Evolutionary conservation across 2,113 vertebrate species (phyloP).

Genomic region (Bos javanicus): DNA sequence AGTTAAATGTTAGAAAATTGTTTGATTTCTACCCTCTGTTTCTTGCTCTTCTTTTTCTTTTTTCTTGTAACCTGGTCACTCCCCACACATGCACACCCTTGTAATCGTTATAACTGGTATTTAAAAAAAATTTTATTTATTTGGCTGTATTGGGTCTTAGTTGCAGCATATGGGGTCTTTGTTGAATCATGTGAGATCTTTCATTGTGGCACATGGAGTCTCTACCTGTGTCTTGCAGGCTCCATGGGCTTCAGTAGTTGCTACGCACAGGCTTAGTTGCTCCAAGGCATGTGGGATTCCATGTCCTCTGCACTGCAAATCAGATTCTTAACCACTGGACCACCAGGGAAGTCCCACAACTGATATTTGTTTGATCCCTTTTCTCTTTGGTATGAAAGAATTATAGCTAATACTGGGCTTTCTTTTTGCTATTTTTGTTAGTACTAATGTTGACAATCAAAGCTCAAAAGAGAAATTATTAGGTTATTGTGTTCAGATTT

Average conservation of each 20-base stretch:
- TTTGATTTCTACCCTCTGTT: slow-evolving; percentile 18
- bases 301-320: background rate
- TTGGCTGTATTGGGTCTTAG: background rate
- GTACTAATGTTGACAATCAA: background rate
- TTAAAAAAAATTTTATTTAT: background rate
- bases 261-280: no score
- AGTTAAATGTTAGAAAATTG: slow-evolving; percentile 25
- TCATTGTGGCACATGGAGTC: background rate
- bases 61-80: background rate
- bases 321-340: background rate
- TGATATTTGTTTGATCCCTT: background rate
- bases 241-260: background rate
- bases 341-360: background rate
- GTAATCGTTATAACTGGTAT: background rate
- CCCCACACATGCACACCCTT: background rate
- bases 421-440: background rate
- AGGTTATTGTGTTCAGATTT: background rate
- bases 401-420: background rate
- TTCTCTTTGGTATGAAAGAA: slow-evolving; percentile 28
- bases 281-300: background rate
- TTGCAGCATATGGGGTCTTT: background rate
- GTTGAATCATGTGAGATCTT: background rate
- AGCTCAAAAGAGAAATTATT: background rate
- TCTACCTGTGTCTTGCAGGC: background rate
- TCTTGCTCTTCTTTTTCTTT: background rate